Base-by-base conservation (phyloP, 2,888 invertebrate species). In the Conops quadrifasciatus region DNA sequence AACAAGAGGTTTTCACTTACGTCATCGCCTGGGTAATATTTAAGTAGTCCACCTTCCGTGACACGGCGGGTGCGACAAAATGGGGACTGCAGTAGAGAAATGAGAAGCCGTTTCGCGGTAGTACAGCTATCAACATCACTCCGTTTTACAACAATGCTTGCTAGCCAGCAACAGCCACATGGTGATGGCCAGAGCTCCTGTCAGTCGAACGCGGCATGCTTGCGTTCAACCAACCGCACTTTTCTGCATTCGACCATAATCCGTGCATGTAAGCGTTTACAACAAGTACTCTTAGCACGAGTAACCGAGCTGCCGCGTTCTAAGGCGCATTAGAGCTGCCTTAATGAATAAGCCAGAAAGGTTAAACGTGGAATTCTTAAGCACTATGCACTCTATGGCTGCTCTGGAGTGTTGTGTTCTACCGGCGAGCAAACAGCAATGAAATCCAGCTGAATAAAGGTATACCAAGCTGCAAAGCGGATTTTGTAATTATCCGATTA, bases 401-500 rank as follows among this genome's bases (percentile, higher is more conserved):
- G 68, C 68, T 47, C 56, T 13, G 28, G 9, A 28, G 24, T 58
- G 58, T 16, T 28, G 28, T 53, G 13, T 53, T 53, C 53, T 53
- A 1, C 58, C 24, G 24, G 11, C 28, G 26, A 21, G 28, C 26
- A 58, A 16, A 7, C 19, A 53, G 21, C 53, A 19, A 53, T n/a
- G 53, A 53, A 7, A 60, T 62, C 26, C 60, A 19, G 19, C 16
- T 5, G 9, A 36, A 9, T 9, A 36, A 36, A 36, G 9, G 36
- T 36, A 9, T 36, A 30, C 15, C 16, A n/a, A 2, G 58, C 30
- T 64, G 64, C 49, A 58, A 70, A 70, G 70, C 63, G 70, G 70
- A 64, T 70, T 70, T 70, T n/a, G 47, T 26, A 70, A 70, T 70
- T 70, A 70, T 70, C 70, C 70, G 70, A 70, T 70, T 70, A 70